Evolutionary conservation across 2,113 vertebrate genomes (phyloP).

Genomic region (Hippocampus mohnikei): DNA sequence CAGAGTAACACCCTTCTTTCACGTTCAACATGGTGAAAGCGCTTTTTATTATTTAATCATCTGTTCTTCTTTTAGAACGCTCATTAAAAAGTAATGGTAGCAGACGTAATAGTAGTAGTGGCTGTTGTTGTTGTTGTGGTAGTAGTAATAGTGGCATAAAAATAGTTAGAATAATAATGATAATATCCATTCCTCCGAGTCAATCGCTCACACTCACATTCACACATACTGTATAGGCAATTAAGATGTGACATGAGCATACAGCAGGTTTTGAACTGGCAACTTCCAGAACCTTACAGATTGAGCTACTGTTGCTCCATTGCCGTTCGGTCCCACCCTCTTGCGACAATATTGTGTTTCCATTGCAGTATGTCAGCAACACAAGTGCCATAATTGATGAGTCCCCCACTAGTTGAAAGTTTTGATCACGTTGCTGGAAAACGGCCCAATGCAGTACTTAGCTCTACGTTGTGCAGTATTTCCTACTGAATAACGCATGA

Average conservation of each 20-base stretch:
- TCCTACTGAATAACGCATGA: neutral
- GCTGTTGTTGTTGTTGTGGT: no score
- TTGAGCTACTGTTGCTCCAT: no score
- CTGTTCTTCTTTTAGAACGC: neutral
- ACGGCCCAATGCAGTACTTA: neutral
- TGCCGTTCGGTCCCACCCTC: no score
- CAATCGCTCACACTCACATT: neutral
- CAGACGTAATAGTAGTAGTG: neutral
- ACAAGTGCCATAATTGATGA: neutral
- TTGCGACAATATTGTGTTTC: neutral
- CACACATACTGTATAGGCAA: neutral
- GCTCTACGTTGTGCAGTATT: neutral
- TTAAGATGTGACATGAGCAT: neutral
- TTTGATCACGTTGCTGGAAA: neutral
- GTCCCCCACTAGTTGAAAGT: neutral
- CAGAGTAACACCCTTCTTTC: conserved; percentile 16
- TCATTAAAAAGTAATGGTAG: neutral
- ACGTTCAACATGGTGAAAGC: neutral
- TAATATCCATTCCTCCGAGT: neutral
- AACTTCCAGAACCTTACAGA: no score
- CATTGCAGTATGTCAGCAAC: neutral
- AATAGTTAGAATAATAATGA: neutral
- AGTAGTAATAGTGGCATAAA: no score
- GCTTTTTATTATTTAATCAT: neutral
- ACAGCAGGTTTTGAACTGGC: neutral